phyloP scores from a whole-genome alignment of 2,888 invertebrate species.

The Pachycephus smyrnensis region DNA sequence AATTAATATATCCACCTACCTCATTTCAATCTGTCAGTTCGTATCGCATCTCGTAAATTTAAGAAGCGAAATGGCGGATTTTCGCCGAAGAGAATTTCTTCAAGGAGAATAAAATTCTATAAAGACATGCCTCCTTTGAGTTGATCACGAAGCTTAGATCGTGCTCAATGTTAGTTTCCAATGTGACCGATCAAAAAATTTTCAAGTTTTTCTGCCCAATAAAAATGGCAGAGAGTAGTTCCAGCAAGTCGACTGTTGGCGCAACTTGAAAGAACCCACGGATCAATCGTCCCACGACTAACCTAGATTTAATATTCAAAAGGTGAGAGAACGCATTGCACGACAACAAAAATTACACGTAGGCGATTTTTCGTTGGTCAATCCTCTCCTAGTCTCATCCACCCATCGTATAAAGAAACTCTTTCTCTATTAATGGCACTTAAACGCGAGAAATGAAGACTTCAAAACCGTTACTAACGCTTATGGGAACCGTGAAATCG shows the following conservation, averaged over 20 bases:
- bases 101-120: neutral
- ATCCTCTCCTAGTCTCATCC: conserved; percentile 9
- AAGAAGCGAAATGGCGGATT: conserved; percentile 16
- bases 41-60: conserved; percentile 14
- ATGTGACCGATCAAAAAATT: neutral
- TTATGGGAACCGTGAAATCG: neutral
- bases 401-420: conserved; percentile 19
- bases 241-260: neutral
- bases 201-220: neutral
- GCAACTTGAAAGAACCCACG: conserved; percentile 11
- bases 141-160: conserved; percentile 7
- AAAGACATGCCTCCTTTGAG: neutral
- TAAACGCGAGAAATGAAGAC: neutral
- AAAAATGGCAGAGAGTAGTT: neutral
- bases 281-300: conserved; percentile 24
- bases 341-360: conserved; percentile 38
- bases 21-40: conserved; percentile 24
- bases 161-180: conserved; percentile 1
- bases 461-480: neutral
- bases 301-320: conserved; percentile 43
- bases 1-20: conserved; percentile 49
- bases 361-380: conserved; percentile 30
- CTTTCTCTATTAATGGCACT: neutral
- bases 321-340: conserved; percentile 30
- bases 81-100: neutral